Percentiles rank a stretch among this genome's conserved stretches.
These are phyloP conservation scores for Thryonomys swinderianus DNA, from an alignment of 2,113 vertebrate genomes.

Conservation along the genomic window DNA sequence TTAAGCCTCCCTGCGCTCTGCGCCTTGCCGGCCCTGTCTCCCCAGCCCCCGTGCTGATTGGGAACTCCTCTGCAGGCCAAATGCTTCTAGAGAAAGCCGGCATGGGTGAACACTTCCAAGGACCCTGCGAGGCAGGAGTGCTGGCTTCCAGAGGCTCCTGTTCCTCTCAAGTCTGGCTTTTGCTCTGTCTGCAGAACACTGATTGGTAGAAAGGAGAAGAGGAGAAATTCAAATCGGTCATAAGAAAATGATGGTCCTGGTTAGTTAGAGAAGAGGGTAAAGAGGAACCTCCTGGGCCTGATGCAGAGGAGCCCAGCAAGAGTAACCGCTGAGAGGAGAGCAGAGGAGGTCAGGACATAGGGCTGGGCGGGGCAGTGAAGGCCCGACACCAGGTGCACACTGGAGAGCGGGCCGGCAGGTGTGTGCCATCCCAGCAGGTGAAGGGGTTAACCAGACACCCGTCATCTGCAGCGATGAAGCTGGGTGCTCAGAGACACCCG, in stretches of 20 bases:
- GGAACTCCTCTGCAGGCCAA: not conserved
- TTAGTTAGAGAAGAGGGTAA: not conserved
- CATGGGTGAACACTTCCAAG: not conserved
- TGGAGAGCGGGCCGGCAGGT: not conserved
- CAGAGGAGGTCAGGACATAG: too few relatives aligned
- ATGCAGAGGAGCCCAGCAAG: not conserved
- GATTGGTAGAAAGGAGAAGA: not conserved
- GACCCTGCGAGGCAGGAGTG: not conserved
- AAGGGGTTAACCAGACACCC: fast-evolving
- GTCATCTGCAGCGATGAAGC: not conserved
- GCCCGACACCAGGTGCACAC: fast-evolving
- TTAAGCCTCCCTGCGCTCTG: not conserved
- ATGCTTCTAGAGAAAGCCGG: not conserved
- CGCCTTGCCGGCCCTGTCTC: not conserved
- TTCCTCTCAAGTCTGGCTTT: not conserved
- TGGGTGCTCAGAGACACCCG: not conserved
- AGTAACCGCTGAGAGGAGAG: fast-evolving
- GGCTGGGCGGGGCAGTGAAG: too few relatives aligned
- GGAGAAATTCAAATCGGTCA: not conserved
- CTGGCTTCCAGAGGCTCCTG: not conserved
- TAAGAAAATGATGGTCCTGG: not conserved
- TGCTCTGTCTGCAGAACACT: not conserved
- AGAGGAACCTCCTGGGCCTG: not conserved
- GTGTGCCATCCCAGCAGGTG: fast-evolving
- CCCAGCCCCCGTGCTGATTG: not conserved